phyloP scores from a whole-genome alignment of 2,797 vertebrate genomes.

The Prionace glauca region DNA sequence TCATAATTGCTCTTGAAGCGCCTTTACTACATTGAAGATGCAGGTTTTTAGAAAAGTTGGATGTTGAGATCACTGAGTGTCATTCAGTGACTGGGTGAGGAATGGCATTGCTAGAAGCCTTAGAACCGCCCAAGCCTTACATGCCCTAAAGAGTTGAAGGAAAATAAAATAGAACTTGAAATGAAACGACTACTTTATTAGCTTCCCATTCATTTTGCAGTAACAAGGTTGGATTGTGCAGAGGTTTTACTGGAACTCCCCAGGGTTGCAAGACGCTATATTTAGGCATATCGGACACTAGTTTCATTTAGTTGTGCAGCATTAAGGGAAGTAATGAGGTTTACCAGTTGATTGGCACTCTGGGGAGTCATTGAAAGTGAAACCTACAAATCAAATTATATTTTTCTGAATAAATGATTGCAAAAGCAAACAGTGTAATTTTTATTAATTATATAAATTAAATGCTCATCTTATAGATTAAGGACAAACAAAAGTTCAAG shows the following conservation, averaged over 20 bases:
- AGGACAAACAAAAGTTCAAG: not conserved
- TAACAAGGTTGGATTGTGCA: conserved; percentile 10
- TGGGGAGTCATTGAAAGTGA: not conserved
- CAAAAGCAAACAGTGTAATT: not conserved
- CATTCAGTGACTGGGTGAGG: not conserved
- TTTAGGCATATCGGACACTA: not conserved
- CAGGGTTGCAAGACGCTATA: not conserved
- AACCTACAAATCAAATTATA: not conserved
- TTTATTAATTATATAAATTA: not conserved
- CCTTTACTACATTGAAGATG: too few species aligned
- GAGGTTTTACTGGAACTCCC: not conserved
- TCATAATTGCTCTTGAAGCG: too few species aligned
- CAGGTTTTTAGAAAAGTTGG: not conserved
- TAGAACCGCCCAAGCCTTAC: not conserved
- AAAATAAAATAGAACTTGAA: not conserved
- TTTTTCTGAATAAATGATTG: not conserved
- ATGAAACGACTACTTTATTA: not conserved
- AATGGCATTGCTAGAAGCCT: not conserved
- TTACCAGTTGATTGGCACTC: not conserved
- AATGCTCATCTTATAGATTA: not conserved
- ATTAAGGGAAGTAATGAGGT: not conserved
- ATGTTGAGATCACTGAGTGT: not conserved
- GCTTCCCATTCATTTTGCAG: not conserved
- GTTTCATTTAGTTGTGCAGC: not conserved
- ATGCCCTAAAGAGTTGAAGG: not conserved